Evolutionary conservation across 2,888 invertebrate genomes (phyloP).

Genomic region (Drosophila phalerata): DNA sequence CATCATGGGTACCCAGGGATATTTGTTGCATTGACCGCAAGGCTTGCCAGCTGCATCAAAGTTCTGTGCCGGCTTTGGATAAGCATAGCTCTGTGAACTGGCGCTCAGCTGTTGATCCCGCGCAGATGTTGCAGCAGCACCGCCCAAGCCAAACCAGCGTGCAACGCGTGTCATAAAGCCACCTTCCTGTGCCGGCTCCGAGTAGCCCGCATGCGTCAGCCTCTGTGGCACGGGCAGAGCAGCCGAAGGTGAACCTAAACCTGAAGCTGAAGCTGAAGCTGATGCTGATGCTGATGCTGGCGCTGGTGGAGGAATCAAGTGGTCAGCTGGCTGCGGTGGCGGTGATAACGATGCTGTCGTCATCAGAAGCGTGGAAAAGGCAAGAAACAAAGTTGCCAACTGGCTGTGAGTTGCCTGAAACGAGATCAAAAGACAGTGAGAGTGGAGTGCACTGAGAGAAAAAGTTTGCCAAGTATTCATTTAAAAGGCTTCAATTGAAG

Average conservation of each 20-base stretch:
- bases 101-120: slow-evolving; percentile 74
- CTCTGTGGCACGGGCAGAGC: slow-evolving; percentile 43
- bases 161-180: slow-evolving; percentile 85
- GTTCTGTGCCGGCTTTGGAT: slow-evolving; percentile 68
- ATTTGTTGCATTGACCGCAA: slow-evolving; percentile 92
- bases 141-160: slow-evolving; percentile 84
- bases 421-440: slow-evolving; percentile 20
- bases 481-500: no score
- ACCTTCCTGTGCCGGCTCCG: slow-evolving; percentile 24
- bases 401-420: slow-evolving; percentile 48
- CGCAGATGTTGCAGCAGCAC: slow-evolving; percentile 46
- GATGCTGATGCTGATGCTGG: slow-evolving; percentile 61
- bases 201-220: slow-evolving; percentile 46
- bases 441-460: slow-evolving; percentile 28
- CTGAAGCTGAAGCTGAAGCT: slow-evolving; percentile 41
- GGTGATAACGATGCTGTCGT: slow-evolving; percentile 20
- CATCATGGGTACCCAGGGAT: slow-evolving; percentile 92
- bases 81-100: slow-evolving; percentile 65
- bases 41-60: slow-evolving; percentile 85
- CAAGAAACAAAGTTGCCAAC: slow-evolving; percentile 37
- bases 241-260: slow-evolving; percentile 39
- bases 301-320: slow-evolving; percentile 82
- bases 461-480: not conserved
- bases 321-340: slow-evolving; percentile 77
- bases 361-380: slow-evolving; percentile 36